phyloP scores from a whole-genome alignment of 2,797 vertebrate genomes.

The Fringilla coelebs region DNA sequence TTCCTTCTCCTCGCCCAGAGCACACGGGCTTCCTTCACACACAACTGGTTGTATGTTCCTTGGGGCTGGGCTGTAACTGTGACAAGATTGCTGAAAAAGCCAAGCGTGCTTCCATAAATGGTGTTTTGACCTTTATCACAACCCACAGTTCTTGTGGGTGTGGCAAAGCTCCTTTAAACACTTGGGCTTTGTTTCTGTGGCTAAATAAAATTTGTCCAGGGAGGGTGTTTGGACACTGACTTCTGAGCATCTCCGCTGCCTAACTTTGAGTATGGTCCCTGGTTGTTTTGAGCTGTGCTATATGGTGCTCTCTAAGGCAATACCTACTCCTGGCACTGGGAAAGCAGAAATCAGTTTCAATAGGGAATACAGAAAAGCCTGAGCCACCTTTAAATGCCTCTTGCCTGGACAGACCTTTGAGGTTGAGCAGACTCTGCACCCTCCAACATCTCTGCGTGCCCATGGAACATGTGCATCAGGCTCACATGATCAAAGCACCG shows the following conservation, averaged over 20 bases:
- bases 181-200: not conserved
- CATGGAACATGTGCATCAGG: not conserved
- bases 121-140: not conserved
- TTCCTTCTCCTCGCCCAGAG: not conserved
- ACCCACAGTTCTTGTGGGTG: not conserved
- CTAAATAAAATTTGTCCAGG: not conserved
- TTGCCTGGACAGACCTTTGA: not conserved
- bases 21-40: not conserved
- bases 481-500: accelerated
- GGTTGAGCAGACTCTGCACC: not conserved
- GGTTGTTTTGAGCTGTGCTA: not conserved
- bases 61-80: not conserved
- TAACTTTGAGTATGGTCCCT: not conserved
- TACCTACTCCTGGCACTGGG: not conserved
- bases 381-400: not conserved
- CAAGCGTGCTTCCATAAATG: not conserved
- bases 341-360: not conserved
- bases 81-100: not conserved
- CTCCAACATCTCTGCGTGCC: not conserved
- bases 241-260: not conserved
- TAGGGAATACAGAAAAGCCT: not conserved
- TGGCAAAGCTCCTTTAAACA: not conserved
- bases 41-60: not conserved
- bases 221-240: not conserved
- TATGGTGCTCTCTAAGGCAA: not conserved